phyloP scores from a whole-genome alignment of 2,797 vertebrate genomes.

The Hyperoplus immaculatus region DNA sequence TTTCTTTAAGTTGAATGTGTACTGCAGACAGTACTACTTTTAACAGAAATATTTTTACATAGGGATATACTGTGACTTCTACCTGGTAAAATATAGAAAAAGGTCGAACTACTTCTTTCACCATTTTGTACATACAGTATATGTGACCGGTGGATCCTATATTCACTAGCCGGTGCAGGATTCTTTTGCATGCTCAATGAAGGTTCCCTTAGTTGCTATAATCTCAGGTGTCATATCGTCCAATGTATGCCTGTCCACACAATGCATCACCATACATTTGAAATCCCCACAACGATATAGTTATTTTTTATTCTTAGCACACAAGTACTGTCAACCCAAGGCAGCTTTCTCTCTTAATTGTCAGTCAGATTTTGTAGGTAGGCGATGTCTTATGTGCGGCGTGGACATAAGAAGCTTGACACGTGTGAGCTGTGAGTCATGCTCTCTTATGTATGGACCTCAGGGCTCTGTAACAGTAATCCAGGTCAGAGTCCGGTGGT shows the following conservation, averaged over 20 bases:
- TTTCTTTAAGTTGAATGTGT: neutral
- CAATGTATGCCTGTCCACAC: constrained; percentile 7
- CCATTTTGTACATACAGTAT: neutral
- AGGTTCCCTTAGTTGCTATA: constrained; percentile 2
- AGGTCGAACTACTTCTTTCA: neutral
- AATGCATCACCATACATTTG: neutral
- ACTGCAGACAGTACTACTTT: neutral
- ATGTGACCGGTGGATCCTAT: neutral
- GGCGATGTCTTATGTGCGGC: neutral
- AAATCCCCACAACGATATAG: neutral
- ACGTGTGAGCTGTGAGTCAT: constrained; percentile 21
- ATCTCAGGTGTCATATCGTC: constrained; percentile 10
- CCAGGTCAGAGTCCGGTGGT: constrained; percentile 47
- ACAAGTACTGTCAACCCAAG: constrained; percentile 6
- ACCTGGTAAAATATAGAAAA: neutral
- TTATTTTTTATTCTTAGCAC: neutral
- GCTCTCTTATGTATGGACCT: constrained; percentile 36
- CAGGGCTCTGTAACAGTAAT: constrained; percentile 31
- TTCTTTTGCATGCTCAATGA: constrained; percentile 12
- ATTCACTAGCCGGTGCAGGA: constrained; percentile 8
- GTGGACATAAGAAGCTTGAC: constrained; percentile 30
- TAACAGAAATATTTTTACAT: neutral
- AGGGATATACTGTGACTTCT: neutral
- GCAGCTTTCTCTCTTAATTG: constrained; percentile 18
- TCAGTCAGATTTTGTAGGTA: constrained; percentile 10